phyloP scores from a whole-genome alignment of 2,888 invertebrate genomes.

The Meta bourneti region DNA sequence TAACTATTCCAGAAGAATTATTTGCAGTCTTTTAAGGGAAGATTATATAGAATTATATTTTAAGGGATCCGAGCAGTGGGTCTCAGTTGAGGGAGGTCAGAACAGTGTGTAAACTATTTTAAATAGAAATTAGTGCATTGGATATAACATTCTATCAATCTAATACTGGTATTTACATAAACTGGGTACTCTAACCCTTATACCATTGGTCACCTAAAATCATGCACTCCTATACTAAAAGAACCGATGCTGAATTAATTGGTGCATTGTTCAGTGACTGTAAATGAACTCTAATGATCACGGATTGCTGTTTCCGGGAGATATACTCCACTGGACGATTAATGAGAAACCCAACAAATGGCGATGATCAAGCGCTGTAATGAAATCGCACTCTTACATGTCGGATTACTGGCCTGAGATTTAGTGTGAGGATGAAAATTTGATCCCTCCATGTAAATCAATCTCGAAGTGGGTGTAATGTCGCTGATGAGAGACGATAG shows the following conservation, averaged over 20 bases:
- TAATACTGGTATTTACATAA: too few relatives aligned
- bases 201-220: neutral
- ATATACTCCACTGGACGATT: conserved; percentile 17
- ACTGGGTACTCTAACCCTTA: too few relatives aligned
- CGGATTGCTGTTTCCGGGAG: conserved; percentile 2
- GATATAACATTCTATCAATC: too few relatives aligned
- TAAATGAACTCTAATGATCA: neutral
- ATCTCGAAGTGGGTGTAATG: conserved; percentile 5
- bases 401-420: neutral
- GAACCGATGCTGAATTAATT: neutral
- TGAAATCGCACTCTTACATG: neutral
- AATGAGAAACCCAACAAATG: conserved; percentile 1
- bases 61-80: too few relatives aligned
- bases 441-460: conserved; percentile 16
- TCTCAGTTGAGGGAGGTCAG: too few relatives aligned
- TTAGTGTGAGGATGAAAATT: conserved; percentile 1
- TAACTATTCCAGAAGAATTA: too few relatives aligned
- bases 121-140: too few relatives aligned
- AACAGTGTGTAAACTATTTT: too few relatives aligned
- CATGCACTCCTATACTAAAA: neutral
- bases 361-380: neutral
- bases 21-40: too few relatives aligned
- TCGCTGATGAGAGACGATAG: neutral
- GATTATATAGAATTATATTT: too few relatives aligned
- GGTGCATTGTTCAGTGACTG: neutral